Base-by-base conservation (phyloP, 1,140 invertebrate genomes). In the Drosophila sp. region DNA sequence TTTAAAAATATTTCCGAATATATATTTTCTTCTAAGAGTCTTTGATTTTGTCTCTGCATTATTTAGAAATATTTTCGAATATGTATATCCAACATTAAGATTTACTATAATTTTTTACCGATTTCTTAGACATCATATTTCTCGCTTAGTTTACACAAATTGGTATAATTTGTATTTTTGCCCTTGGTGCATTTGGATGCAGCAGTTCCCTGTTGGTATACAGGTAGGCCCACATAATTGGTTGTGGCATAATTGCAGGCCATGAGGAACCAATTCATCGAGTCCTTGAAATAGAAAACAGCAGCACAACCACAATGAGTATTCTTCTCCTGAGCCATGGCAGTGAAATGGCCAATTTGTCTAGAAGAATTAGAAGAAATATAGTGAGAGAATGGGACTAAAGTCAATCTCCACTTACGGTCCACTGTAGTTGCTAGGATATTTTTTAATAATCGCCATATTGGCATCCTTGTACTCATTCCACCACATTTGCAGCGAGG, bases 211-310 rank as follows among this genome's bases (percentile, higher is more conserved):
- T 6, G 30, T 1, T 38, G 23, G 40, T 87, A 90, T 8, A 85
- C 66, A 11, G 69, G 30, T 6, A 23, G 0, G 4, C 74, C 76
- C 1, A 86, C 23, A 7, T 55, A 40, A 40, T 84, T 84, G 27
- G 70, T 84, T 17, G 72, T 73, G 4, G 81, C 77, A 62, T 87
- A 90, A 56, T 90, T 90, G 40, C 85, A 86, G 57, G 66, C 73
- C 3, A 83, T 3, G 1, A 81, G 64, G 56, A 66, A 72, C 8
- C 57, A 41, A 4, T 65, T 75, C 6, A n/a, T 1, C 1, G 17
- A 25, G n/a, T 27, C n/a, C 4, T 27, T 1, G 2, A 41, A n/a
- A 47, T 64, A 81, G 7, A 3, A 44, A 8, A 66, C 67, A 1
- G 67, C 75, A 17, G 82, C 79, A 23, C 89, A 90, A 25, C 85